These are phyloP conservation scores for Conopomorpha cramerella DNA, from an alignment of 1,140 invertebrate species.

Conservation along the genomic window DNA sequence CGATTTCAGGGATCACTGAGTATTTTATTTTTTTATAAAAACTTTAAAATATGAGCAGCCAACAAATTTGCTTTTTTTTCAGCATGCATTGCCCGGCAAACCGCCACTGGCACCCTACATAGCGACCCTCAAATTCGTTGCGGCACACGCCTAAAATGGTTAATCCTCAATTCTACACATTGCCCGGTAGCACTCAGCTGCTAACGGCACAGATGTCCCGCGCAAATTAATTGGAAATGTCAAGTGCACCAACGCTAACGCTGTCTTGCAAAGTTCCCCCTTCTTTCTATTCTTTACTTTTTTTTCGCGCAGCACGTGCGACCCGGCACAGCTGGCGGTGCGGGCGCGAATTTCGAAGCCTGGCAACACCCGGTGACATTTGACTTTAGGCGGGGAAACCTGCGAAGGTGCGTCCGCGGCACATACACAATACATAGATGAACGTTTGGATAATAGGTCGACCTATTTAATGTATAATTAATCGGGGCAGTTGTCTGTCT, in stretches of 20 bases:
- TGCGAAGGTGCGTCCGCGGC: conserved; percentile 9
- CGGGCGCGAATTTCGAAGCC: conserved; percentile 29
- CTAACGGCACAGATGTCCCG: conserved; percentile 52
- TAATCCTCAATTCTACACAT: no score
- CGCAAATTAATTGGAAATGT: conserved; percentile 60
- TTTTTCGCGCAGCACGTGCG: conserved; percentile 48
- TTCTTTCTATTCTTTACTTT: conserved; percentile 42
- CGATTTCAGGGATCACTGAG: no score
- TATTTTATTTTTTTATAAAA: no score
- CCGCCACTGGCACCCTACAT: no score
- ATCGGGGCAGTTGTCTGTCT: conserved; percentile 20
- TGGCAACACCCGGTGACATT: conserved; percentile 34
- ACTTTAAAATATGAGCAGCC: no score
- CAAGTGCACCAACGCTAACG: conserved; percentile 45
- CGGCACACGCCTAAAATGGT: no score
- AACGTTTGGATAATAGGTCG: conserved; percentile 33
- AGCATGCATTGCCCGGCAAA: no score
- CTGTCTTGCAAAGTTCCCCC: conserved; percentile 48
- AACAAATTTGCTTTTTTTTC: no score
- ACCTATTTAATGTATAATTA: conserved; percentile 48
- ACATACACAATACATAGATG: conserved; percentile 13
- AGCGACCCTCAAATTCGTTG: no score
- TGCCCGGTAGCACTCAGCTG: no score
- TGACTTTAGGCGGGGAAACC: conserved; percentile 31
- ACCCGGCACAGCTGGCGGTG: conserved; percentile 43